Base-by-base conservation (phyloP, 2,797 vertebrate species). In the Tachyglossus aculeatus region DNA sequence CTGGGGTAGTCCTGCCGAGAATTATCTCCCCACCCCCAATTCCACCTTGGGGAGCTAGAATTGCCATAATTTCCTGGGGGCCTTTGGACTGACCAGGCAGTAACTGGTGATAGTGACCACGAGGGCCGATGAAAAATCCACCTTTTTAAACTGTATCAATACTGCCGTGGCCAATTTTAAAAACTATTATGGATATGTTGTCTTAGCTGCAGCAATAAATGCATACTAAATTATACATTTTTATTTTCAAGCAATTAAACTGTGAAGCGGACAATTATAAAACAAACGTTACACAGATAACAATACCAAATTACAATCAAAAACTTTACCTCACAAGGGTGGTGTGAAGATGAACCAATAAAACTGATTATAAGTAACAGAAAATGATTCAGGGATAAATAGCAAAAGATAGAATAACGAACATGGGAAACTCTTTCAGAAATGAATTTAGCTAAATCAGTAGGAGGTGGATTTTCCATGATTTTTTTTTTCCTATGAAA, bases 121-220 rank as follows among this genome's bases (percentile, higher is more conserved):
- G n/a, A n/a, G n/a, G n/a, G n/a, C n/a, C n/a, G n/a, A n/a, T n/a
- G n/a, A n/a, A n/a, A n/a, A n/a, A n/a, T n/a, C n/a, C n/a, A n/a
- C n/a, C n/a, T n/a, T n/a, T n/a, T n/a, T n/a, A n/a, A n/a, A n/a
- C n/a, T n/a, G n/a, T n/a, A n/a, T n/a, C n/a, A n/a, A n/a, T n/a
- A n/a, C n/a, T n/a, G n/a, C n/a, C n/a, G n/a, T n/a, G 27, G 34
- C 40, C 47, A 60, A 31, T 67, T 67, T 69, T 57, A 67, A 41
- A 69, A 57, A 41, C 12, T 19, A 37, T 38, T 41, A 37, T 9
- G 48, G 45, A 52, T 32, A 38, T 34, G 59, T 27, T 43, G 57
- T 27, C 31, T 47, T 31, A 44, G 29, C 10, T 25, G 14, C 5
- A 65, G 7, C 11, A 18, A 14, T 50, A 71, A 50, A 2, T 9